Conservation (phyloP, 2,113 vertebrate genomes). For the Callorhinus ursinus region DNA sequence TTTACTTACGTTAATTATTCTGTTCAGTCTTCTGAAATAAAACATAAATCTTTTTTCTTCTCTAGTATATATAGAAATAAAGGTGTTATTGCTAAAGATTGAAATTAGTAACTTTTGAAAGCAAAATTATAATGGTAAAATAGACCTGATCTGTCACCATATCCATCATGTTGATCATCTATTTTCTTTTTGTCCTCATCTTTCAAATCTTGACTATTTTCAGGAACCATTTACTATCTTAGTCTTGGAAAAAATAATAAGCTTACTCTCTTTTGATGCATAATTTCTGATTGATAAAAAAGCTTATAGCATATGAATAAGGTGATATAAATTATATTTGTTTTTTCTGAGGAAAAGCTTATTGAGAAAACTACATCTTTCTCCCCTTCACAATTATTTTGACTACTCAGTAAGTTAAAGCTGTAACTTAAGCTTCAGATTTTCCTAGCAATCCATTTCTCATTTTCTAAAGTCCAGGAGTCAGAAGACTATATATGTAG, state of each 20-base stretch:
- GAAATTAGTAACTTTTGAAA: slow-evolving; percentile 40
- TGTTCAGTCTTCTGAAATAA: slow-evolving; percentile 44
- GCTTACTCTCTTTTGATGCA: not conserved
- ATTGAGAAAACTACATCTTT: not conserved
- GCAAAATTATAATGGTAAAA: not conserved
- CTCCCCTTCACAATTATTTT: not conserved
- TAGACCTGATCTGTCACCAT: not conserved
- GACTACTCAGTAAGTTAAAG: not conserved
- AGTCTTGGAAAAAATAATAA: slow-evolving; percentile 13
- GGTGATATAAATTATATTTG: not conserved
- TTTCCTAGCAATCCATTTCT: slow-evolving; percentile 26
- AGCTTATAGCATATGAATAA: not conserved
- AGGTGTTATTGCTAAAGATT: not conserved
- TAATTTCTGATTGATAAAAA: slow-evolving; percentile 23
- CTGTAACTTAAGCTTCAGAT: not conserved
- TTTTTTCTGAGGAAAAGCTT: not conserved
- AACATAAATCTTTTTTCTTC: not conserved
- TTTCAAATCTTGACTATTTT: slow-evolving; percentile 38
- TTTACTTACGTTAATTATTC: not conserved
- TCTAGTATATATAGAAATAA: not conserved
- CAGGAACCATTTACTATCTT: not conserved
- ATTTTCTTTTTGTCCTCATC: not conserved
- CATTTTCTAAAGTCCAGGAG: slow-evolving; percentile 38
- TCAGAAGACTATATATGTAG: not conserved
- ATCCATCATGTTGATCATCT: not conserved